phyloP scores from a whole-genome alignment of 2,113 vertebrate species.

The Aspidoscelis tigris region DNA sequence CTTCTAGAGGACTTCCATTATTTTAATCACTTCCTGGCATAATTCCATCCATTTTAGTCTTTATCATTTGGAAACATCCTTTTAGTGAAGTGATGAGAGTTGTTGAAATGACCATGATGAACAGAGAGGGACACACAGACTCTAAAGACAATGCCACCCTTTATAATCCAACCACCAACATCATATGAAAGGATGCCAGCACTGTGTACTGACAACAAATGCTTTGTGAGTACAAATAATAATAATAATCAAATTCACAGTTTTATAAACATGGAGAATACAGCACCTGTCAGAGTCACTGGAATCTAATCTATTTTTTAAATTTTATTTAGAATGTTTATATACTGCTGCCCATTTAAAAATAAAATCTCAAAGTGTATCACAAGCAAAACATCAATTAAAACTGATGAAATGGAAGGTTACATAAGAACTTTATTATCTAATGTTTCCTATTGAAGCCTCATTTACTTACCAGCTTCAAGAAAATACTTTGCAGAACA shows the following conservation, averaged over 20 bases:
- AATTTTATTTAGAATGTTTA: too few relatives aligned
- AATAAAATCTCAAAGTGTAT: too few relatives aligned
- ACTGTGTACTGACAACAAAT: not conserved
- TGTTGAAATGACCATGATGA: constrained; percentile 24
- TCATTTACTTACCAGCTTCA: too few relatives aligned
- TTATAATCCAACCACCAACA: not conserved
- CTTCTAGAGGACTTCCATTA: constrained; percentile 9
- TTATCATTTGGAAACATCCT: constrained; percentile 26
- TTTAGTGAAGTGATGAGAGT: not conserved
- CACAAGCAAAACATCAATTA: too few relatives aligned
- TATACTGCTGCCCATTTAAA: too few relatives aligned
- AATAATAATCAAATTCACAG: not conserved
- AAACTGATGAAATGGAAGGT: too few relatives aligned
- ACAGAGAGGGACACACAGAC: not conserved
- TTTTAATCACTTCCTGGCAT: constrained; percentile 29
- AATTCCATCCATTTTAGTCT: constrained; percentile 7
- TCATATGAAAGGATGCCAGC: not conserved
- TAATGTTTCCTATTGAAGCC: too few relatives aligned
- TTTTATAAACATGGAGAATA: not conserved
- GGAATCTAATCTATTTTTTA: too few relatives aligned
- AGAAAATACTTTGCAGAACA: too few relatives aligned
- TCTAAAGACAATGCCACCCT: not conserved
- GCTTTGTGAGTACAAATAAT: not conserved
- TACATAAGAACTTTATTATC: too few relatives aligned
- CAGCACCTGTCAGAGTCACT: too few relatives aligned